Conservation (phyloP, 2,797 vertebrate genomes). For the Hemibagrus guttatus region DNA sequence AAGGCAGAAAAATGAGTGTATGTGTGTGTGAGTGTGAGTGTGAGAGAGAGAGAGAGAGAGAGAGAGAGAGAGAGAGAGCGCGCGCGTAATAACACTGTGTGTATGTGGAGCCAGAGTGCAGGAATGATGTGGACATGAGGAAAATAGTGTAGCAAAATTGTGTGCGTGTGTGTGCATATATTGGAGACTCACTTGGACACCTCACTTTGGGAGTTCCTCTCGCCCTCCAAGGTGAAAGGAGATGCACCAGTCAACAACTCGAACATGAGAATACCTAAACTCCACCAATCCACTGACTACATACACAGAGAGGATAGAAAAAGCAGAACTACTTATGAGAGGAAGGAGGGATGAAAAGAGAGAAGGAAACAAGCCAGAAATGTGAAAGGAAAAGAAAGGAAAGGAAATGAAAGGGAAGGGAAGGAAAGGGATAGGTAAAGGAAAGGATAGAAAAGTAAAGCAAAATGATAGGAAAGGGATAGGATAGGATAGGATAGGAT, state of each 20-base stretch:
- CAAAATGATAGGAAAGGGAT: background rate
- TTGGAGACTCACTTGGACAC: conserved; percentile 84
- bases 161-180: background rate
- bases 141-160: background rate
- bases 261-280: conserved; percentile 90
- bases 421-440: background rate
- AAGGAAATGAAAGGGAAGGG: background rate
- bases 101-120: background rate
- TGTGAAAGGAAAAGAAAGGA: no score
- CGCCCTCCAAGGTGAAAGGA: conserved; percentile 91
- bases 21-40: background rate
- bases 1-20: background rate
- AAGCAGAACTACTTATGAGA: background rate
- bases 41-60: background rate
- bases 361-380: no score
- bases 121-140: background rate
- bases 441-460: background rate
- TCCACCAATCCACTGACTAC: conserved; percentile 95
- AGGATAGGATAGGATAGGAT: background rate
- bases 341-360: background rate
- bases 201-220: conserved; percentile 90
- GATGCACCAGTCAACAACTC: conserved; percentile 91
- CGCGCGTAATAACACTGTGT: background rate
- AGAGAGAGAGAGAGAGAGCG: background rate
- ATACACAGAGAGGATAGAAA: background rate